Evolutionary conservation across 2,888 invertebrate species (phyloP).

Genomic region (Troilus luridus): DNA sequence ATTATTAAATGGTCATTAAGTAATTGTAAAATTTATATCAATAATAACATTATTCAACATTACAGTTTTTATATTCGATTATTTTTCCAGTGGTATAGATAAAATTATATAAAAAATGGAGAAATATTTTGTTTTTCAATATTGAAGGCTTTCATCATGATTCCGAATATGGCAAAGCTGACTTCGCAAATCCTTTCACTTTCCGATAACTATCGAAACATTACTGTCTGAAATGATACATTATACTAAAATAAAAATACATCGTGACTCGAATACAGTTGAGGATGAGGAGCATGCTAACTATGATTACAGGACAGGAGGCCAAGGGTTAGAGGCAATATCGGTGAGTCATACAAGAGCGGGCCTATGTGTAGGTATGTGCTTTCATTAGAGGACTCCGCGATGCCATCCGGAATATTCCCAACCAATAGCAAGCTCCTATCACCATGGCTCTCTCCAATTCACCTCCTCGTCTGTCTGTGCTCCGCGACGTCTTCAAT

Average conservation of each 20-base stretch:
- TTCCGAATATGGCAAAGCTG: no score
- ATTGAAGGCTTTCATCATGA: no score
- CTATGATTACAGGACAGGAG: neutral
- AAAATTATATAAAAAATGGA: no score
- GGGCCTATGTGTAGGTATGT: slow-evolving; percentile 51
- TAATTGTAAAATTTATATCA: no score
- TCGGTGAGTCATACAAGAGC: slow-evolving; percentile 47
- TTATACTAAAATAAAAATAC: neutral
- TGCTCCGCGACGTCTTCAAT: neutral
- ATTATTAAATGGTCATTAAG: no score
- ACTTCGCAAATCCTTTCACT: no score
- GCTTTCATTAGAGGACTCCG: slow-evolving; percentile 52
- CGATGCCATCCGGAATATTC: slow-evolving; percentile 52
- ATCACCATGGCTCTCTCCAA: slow-evolving; percentile 38
- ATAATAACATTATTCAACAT: no score
- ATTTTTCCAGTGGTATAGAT: no score
- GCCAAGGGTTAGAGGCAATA: slow-evolving; percentile 40
- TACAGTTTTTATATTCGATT: no score
- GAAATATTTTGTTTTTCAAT: no score
- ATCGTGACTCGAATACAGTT: neutral
- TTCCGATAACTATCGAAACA: no score
- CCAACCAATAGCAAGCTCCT: neutral
- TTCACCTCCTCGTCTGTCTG: slow-evolving; percentile 10
- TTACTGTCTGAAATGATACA: neutral
- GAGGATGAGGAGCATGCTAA: neutral